Base-by-base conservation (phyloP, 2,888 invertebrate species). In the Drosophila meridionalis region DNA sequence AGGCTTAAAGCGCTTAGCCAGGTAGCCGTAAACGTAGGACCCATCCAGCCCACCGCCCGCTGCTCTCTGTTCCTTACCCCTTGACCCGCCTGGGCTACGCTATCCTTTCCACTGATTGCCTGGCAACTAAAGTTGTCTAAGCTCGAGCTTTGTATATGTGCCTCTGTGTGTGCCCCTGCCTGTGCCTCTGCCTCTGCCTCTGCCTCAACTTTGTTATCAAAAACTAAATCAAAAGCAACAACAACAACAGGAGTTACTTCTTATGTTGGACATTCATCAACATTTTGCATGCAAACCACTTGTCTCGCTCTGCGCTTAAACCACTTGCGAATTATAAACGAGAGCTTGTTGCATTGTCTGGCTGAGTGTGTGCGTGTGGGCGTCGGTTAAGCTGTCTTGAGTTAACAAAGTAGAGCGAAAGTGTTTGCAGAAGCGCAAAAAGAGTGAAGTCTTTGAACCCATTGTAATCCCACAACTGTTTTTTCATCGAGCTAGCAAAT, bases 1-100 rank as follows among this genome's bases (percentile, higher is more conserved):
- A 40, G 68, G 73, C 79, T 66, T 70, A 69, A 73, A 72, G 76
- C 58, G 72, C 66, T 68, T 38, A 58, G 61, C 50, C 72, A 78
- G 78, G 79, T 78, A 75, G 68, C 48, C 65, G 61, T 48, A 30
- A 45, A 45, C 30, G 28, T 38, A 55, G 55, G 14, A 40, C 40
- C 48, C 30, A 45, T 11, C n/a, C 2, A 20, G n/a, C 32, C 52
- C 5, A 4, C n/a, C 9, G 7, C 36, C 20, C 2, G 14, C 14
- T 12, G 38, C 38, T 26, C 26, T 11, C 12, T 28, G 3, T 20
- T 20, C 5, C 7, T 0, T 5, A 5, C 30, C 12, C 38, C 38
- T 9, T 50, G 32, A 20, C 7, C 38, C 7, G 12, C 9, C 20
- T 43, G 43, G 8, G n/a, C 45, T n/a, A 0, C 9, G 34, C 14